Conservation (phyloP, 2,888 invertebrate genomes). For the Tanypteryx hageni region DNA sequence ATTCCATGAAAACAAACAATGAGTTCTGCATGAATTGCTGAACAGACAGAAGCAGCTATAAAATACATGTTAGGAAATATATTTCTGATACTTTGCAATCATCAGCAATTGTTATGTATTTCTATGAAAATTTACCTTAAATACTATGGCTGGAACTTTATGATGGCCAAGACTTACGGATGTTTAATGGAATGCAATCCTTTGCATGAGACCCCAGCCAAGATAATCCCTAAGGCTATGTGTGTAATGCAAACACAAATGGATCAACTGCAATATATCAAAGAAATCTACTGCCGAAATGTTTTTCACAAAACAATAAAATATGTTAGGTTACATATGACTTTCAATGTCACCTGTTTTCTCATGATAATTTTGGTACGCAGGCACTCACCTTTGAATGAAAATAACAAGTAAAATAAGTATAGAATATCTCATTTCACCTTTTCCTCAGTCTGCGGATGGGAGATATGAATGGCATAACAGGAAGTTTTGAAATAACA, state of each 20-base stretch:
- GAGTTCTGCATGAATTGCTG: neutral
- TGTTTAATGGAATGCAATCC: constrained; percentile 46
- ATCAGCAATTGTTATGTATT: neutral
- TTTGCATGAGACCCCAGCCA: neutral
- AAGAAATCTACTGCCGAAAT: constrained; percentile 12
- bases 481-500: constrained; percentile 43
- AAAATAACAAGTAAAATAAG: neutral
- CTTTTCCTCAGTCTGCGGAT: constrained; percentile 25
- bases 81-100: neutral
- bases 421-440: constrained; percentile 35
- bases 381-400: constrained; percentile 43
- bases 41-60: neutral
- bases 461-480: constrained; percentile 15
- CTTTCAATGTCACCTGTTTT: neutral
- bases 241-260: neutral
- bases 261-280: constrained; percentile 37
- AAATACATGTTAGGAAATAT: neutral
- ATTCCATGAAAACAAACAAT: neutral
- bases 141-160: constrained; percentile 1
- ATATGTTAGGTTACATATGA: neutral
- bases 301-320: constrained; percentile 7
- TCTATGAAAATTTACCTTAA: neutral
- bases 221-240: neutral
- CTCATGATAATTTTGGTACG: neutral
- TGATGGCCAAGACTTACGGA: constrained; percentile 9